Base-by-base conservation (phyloP, 2,797 vertebrate species). In the Sphenodon punctatus region DNA sequence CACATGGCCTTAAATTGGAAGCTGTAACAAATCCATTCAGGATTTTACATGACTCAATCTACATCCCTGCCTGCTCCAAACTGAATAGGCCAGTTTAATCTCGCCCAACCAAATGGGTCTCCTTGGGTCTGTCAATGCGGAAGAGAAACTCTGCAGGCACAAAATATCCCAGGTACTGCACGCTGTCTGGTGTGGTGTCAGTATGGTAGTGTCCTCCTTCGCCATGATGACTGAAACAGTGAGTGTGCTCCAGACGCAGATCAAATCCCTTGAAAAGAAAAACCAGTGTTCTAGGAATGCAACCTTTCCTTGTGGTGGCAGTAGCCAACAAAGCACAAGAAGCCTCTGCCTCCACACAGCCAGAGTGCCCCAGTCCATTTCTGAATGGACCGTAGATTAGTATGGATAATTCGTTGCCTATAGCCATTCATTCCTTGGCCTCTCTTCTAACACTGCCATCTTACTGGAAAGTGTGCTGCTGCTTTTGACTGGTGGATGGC, bases 121-220 rank as follows among this genome's bases (percentile, higher is more conserved):
- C 95, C 67, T 64, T 80, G 5, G 98, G 98, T 60, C 96, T 92
- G 93, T 99, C 98, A n/a, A 99, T 97, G 67, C 98, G 97, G 89
- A 97, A 99, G 61, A 99, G 93, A 75, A 96, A 93, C 91, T 99
- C 97, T 0, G 98, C 98, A 4, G 97, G 98, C 80, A 97, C 73
- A 80, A 99, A 96, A 90, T 99, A 99, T 13, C 98, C 98, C 86
- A 97, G 89, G 89, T 99, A 99, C 77, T 97, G 96, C 90, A 98
- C 98, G 0, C 61, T 95, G 45, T 98, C 97, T 0, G 98, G 98
- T 1, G 98, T 99, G 34, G 97, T 99, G 91, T 99, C 98, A 9
- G 94, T 96, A 86, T 99, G 98, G 95, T 99, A 99, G 93, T 99
- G 98, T 1, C 98, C 98, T 2, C 98, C 98, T 90, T 99, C 97